Conservation (phyloP, 2,888 invertebrate species). For the Diloba caeruleocephala region DNA sequence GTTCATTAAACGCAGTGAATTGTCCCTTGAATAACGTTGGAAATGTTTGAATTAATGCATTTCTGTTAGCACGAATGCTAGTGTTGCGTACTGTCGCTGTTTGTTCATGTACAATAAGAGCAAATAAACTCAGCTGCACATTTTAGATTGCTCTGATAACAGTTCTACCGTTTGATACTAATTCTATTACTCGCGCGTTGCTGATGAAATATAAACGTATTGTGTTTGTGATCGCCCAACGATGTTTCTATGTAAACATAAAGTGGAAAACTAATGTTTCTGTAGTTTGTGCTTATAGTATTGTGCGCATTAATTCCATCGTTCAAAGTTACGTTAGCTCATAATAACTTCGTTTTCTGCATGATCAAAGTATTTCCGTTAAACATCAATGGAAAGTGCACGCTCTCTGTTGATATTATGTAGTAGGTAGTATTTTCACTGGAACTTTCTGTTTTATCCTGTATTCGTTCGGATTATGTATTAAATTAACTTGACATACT, state of each 20-base stretch:
- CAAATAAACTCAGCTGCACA: slow-evolving; percentile 55
- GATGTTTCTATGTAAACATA: slow-evolving; percentile 20
- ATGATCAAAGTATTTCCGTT: slow-evolving; percentile 17
- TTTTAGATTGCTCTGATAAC: slow-evolving; percentile 46
- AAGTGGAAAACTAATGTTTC: slow-evolving; percentile 17
- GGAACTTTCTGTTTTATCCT: slow-evolving; percentile 6
- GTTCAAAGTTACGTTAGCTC: neutral
- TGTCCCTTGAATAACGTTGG: slow-evolving; percentile 1
- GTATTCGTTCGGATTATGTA: slow-evolving; percentile 6
- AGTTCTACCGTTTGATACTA: neutral
- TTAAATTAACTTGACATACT: neutral
- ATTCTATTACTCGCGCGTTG: too few relatives aligned
- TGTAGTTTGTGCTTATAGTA: slow-evolving; percentile 1
- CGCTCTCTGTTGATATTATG: too few relatives aligned
- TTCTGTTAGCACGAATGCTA: slow-evolving; percentile 30
- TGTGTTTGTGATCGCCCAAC: slow-evolving; percentile 12
- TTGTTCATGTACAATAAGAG: slow-evolving; percentile 37
- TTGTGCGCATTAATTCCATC: slow-evolving; percentile 1
- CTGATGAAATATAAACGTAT: slow-evolving; percentile 29
- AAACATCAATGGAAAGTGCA: slow-evolving; percentile 4
- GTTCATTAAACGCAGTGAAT: slow-evolving; percentile 17
- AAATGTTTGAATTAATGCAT: slow-evolving; percentile 28
- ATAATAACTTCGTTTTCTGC: slow-evolving; percentile 1
- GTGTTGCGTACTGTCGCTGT: slow-evolving; percentile 15
- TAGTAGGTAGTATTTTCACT: neutral